Conservation (phyloP, 2,888 invertebrate species). For the Machimus atricapillus region DNA sequence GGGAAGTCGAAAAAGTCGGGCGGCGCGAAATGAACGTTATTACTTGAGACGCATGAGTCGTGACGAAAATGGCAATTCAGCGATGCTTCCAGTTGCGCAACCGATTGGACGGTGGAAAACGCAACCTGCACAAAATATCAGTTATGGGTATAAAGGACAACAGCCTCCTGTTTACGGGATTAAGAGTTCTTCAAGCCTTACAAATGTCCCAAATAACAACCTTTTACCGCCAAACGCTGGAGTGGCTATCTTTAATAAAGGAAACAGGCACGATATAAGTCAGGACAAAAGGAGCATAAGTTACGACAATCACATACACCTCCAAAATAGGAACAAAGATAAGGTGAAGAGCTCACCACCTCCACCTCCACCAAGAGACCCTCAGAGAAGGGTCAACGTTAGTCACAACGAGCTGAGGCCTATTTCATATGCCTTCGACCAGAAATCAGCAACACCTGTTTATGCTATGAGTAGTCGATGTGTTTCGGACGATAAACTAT, state of each 20-base stretch:
- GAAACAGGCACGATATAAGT: slow-evolving; percentile 52
- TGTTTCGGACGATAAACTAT: slow-evolving; percentile 61
- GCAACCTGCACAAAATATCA: slow-evolving; percentile 54
- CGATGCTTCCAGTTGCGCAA: slow-evolving; percentile 57
- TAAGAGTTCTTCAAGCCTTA: slow-evolving; percentile 53
- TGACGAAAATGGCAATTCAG: slow-evolving; percentile 68
- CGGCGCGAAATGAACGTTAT: slow-evolving; percentile 77
- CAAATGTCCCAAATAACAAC: slow-evolving; percentile 49
- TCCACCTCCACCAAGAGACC: slow-evolving; percentile 81
- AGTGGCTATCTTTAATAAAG: slow-evolving; percentile 19
- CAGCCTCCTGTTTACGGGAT: slow-evolving; percentile 46
- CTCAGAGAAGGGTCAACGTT: slow-evolving; percentile 67
- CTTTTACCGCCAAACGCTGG: slow-evolving; percentile 39
- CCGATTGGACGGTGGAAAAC: slow-evolving; percentile 64
- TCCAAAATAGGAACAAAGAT: slow-evolving; percentile 53
- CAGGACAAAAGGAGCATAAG: slow-evolving; percentile 59
- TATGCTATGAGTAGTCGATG: slow-evolving; percentile 55
- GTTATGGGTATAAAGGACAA: neutral
- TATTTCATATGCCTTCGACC: slow-evolving; percentile 66
- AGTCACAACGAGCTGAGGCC: slow-evolving; percentile 62
- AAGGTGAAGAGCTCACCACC: slow-evolving; percentile 68
- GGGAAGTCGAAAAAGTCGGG: slow-evolving; percentile 67
- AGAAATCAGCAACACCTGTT: slow-evolving; percentile 47
- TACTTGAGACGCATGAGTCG: slow-evolving; percentile 78
- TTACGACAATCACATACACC: slow-evolving; percentile 60